phyloP scores from a whole-genome alignment of 2,797 vertebrate genomes.

The Chromobotia macracanthus region DNA sequence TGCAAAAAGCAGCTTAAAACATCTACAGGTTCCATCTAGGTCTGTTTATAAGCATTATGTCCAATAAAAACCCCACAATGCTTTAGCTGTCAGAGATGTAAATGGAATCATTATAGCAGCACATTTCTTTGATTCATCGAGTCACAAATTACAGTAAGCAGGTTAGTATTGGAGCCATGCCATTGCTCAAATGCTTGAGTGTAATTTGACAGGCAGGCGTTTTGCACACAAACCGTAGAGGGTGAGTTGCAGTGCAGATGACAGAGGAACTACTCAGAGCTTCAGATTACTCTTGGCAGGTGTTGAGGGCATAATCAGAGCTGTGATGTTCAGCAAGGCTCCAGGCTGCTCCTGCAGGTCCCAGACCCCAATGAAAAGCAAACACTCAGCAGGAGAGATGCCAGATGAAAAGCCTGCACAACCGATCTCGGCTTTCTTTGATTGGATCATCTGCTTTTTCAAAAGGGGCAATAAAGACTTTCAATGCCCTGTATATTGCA shows the following conservation, averaged over 20 bases:
- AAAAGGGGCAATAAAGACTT: constrained; percentile 70
- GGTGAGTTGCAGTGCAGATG: constrained; percentile 72
- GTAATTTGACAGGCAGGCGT: constrained; percentile 80
- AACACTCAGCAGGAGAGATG: constrained; percentile 67
- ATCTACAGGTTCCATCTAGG: not conserved
- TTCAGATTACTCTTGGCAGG: constrained; percentile 76
- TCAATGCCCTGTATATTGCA: constrained; percentile 74
- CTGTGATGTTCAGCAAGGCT: constrained; percentile 73
- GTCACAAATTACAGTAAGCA: constrained; percentile 73
- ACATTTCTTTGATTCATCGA: constrained; percentile 76
- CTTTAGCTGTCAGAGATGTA: constrained; percentile 69
- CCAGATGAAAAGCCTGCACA: constrained; percentile 66
- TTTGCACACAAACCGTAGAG: constrained; percentile 69
- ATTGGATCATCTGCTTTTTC: constrained; percentile 74
- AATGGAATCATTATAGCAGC: constrained; percentile 74
- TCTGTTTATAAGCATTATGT: too few relatives aligned
- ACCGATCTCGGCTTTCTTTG: constrained; percentile 68
- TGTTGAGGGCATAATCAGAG: constrained; percentile 73
- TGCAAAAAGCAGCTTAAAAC: not conserved
- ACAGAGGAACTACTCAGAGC: constrained; percentile 69
- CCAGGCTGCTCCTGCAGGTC: constrained; percentile 59
- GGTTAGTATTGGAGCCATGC: constrained; percentile 68
- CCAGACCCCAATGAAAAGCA: constrained; percentile 67
- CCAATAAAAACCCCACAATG: not conserved
- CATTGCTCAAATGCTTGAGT: constrained; percentile 70